Evolutionary conservation across 2,797 vertebrate genomes (phyloP).

Genomic region (Hyperoplus lanceolatus): DNA sequence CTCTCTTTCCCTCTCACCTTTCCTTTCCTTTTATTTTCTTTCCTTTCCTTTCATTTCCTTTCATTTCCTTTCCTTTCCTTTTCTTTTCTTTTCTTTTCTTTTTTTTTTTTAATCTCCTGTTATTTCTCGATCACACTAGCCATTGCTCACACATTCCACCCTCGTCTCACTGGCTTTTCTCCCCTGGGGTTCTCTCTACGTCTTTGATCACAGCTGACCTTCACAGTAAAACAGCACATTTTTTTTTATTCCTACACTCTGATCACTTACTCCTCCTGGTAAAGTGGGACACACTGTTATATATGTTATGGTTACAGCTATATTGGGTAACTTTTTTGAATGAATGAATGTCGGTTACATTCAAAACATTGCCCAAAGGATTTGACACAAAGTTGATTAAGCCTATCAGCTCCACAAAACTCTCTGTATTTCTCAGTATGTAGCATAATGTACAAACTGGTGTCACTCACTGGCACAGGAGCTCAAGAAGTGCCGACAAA

Average conservation of each 20-base stretch:
- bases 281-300: not conserved
- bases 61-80: no score
- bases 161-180: constrained; percentile 16
- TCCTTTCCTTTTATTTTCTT: constrained; percentile 12
- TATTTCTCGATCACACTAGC: constrained; percentile 25
- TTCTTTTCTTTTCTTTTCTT: no score
- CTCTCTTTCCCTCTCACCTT: constrained; percentile 26
- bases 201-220: constrained; percentile 52
- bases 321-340: no score
- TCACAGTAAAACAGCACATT: constrained; percentile 12
- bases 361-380: no score
- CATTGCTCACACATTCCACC: constrained; percentile 22
- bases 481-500: no score
- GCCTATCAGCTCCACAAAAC: no score
- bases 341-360: no score
- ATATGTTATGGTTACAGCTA: not conserved
- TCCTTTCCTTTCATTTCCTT: not conserved
- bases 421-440: no score
- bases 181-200: constrained; percentile 1
- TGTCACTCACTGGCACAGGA: no score
- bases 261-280: not conserved
- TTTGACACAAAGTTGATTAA: no score
- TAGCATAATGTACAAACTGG: no score
- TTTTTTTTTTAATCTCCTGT: constrained; percentile 48
- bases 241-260: constrained; percentile 26